Evolutionary conservation across 1,140 invertebrate genomes (phyloP), one percentile per base, ranked within the genome.

Genomic region (Tachypleus tridentatus): DNA sequence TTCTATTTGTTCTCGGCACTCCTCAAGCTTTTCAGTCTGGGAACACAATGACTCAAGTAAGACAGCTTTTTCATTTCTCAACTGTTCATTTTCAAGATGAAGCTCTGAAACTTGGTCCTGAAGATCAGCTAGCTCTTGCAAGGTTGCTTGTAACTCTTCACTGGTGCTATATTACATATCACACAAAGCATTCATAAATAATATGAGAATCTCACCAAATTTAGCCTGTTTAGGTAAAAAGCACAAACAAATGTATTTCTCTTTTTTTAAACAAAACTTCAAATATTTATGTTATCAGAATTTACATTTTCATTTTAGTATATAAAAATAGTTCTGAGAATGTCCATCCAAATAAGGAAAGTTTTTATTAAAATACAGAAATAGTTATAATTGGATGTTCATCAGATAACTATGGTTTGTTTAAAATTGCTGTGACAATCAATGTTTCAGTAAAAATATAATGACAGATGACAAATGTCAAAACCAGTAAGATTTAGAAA

Each of bases 71-170:
- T 96, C 92, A 70, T 93, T 89, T 51, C 84, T 81, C 11, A 96
- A 79, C 65, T 87, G 81, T 71, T 93, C 88, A 76, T 94, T 94
- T 74, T 93, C 90, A 4, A 85, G 82, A 74, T 93, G 90, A 3
- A 93, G 81, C 73, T 93, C 91, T 6, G 84, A 85, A 61, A 95
- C 80, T 76, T 92, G 89, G 49, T 86, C 82, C 76, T 82, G 91
- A 51, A 96, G 79, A 76, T 96, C 93, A 52, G 89, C 87, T 62
- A 96, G 78, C 77, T 96, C 93, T 71, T 94, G 92, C 57, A 96
- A 80, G 0, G 93, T 96, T 0, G 93, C 93, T 78, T 96, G 92
- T 1, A 97, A 79, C 77, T 97, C 93, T 78, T 97, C 93, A 74
- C 90, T 93, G n/a, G 93, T 96, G 60, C 87, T 86, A 70, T 64